Evolutionary conservation across 1,140 invertebrate genomes (phyloP).

Genomic region (Pissodes strobi): DNA sequence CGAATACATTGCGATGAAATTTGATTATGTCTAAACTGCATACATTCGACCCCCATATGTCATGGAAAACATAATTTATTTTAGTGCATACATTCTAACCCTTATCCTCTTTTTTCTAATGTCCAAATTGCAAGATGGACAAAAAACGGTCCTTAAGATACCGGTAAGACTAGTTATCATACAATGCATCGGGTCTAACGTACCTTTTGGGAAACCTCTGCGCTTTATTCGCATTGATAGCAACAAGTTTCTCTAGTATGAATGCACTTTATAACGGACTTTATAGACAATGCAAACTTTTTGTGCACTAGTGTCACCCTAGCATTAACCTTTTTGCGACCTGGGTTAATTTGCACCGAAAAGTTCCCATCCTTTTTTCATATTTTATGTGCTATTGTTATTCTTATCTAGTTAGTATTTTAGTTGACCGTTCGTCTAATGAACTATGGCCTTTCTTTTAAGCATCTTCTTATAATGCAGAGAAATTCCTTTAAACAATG

Average conservation of each 20-base stretch:
- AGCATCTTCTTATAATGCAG: too few relatives aligned
- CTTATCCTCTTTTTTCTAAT: constrained; percentile 34
- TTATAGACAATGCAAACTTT: constrained; percentile 42
- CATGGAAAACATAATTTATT: too few relatives aligned
- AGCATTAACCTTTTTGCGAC: constrained; percentile 9
- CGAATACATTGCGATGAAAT: too few relatives aligned
- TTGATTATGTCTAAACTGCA: too few relatives aligned
- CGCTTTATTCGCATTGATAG: constrained; percentile 41
- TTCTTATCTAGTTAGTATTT: neutral
- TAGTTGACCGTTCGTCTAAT: too few relatives aligned
- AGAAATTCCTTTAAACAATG: too few relatives aligned
- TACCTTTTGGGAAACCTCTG: constrained; percentile 35
- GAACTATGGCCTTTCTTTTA: too few relatives aligned
- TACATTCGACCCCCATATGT: too few relatives aligned
- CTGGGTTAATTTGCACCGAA: constrained; percentile 12
- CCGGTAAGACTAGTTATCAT: constrained; percentile 40
- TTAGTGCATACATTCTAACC: constrained; percentile 11
- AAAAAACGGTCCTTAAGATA: constrained; percentile 31
- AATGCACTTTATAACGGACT: constrained; percentile 38
- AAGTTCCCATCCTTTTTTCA: constrained; percentile 20
- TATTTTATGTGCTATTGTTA: constrained; percentile 4
- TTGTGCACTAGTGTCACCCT: constrained; percentile 13
- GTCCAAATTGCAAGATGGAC: constrained; percentile 41
- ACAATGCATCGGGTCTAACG: constrained; percentile 34
- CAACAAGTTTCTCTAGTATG: constrained; percentile 33